Evolutionary conservation across 92 coral and sea anemone species (phyloP).

Genomic region (Porites lobata): DNA sequence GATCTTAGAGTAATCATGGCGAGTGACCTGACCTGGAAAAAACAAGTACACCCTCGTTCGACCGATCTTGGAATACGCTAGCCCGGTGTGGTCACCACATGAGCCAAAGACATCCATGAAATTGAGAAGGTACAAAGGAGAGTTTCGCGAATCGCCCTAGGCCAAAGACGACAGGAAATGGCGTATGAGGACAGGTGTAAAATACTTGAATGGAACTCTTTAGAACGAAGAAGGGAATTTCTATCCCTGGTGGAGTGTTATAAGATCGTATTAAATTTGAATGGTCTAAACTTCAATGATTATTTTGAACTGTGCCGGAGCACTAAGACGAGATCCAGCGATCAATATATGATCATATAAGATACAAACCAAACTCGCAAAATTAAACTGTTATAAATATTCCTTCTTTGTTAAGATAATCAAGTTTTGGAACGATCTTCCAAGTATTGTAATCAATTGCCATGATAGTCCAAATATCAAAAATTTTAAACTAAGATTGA

Average conservation of each 20-base stretch:
- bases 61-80: neutral
- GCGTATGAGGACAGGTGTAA: slow-evolving; percentile 55
- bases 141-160: too few relatives aligned
- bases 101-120: neutral
- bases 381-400: neutral
- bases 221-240: neutral
- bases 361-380: slow-evolving; percentile 33
- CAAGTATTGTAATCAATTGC: slow-evolving; percentile 17
- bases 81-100: slow-evolving; percentile 16
- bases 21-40: neutral
- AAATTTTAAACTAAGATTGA: slow-evolving; percentile 22
- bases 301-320: slow-evolving; percentile 46
- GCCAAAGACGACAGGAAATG: slow-evolving; percentile 13
- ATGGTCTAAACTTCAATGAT: slow-evolving; percentile 46
- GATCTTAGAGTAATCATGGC: neutral
- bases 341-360: neutral
- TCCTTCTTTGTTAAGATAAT: neutral
- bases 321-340: slow-evolving; percentile 34
- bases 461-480: slow-evolving; percentile 4
- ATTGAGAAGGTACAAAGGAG: too few relatives aligned
- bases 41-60: neutral
- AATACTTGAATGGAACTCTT: slow-evolving; percentile 43
- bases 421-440: slow-evolving; percentile 21
- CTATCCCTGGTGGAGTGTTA: slow-evolving; percentile 45
- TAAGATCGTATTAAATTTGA: slow-evolving; percentile 48